Conservation (phyloP, 2,797 vertebrate species). For the Pelodytes ibericus region DNA sequence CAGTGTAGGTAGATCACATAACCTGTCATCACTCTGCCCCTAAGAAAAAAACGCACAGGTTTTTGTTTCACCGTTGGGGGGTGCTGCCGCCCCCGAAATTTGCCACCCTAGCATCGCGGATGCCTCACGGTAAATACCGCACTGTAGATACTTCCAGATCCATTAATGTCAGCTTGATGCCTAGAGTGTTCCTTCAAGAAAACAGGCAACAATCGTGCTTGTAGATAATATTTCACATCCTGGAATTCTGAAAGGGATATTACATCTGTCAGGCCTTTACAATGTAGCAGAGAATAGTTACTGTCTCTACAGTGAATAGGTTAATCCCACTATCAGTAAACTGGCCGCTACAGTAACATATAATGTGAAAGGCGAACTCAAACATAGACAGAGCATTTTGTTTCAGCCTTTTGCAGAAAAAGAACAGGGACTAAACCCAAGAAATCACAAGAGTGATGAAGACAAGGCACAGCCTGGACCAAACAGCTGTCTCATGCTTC, state of each 20-base stretch:
- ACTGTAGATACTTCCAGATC: no score
- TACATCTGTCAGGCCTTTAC: not conserved
- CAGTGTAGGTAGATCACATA: no score
- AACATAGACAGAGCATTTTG: not conserved
- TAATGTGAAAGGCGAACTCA: not conserved
- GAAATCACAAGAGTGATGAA: conserved; percentile 35
- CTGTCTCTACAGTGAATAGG: not conserved
- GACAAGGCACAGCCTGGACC: conserved; percentile 36
- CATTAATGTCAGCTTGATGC: no score
- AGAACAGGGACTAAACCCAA: conserved; percentile 4
- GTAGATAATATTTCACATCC: no score
- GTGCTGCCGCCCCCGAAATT: no score
- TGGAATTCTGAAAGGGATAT: not conserved
- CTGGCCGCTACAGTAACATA: not conserved
- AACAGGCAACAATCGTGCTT: not conserved
- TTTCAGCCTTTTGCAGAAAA: not conserved
- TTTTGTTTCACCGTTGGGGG: no score
- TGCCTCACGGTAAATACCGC: no score
- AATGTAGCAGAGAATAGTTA: not conserved
- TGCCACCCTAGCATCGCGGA: no score
- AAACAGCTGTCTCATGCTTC: conserved; percentile 51
- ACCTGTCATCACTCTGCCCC: no score
- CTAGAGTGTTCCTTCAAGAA: no score
- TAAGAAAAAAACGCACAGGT: no score
- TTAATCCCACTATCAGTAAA: conserved; percentile 18